Evolutionary conservation across 2,888 invertebrate genomes (phyloP), one percentile per base, ranked within the genome.

Genomic region (Catonia carolina): DNA sequence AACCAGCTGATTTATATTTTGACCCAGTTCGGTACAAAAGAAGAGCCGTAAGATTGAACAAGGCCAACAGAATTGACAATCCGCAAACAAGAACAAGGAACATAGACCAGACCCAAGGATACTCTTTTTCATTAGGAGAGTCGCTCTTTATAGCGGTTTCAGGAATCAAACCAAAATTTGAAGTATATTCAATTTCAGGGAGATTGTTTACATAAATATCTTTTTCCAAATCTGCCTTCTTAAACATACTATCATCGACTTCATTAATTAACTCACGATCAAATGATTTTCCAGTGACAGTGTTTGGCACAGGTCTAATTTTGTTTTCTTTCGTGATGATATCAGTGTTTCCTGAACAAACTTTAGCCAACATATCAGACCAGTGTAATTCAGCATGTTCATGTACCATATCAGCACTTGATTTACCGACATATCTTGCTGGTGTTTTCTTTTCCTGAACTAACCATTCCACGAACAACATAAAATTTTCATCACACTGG

Each of bases 401-500:
- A 58, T 62, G 35, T 63, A 64, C 36, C 1, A 53, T 63, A 18
- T 67, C 69, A 37, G 65, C 65, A 50, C 63, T 67, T 37, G 68
- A 65, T 35, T 62, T 67, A 2, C 64, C 41, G 1, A 65, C 62
- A 39, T 71, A 75, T 58, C 75, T 77, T 3, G 81, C 80, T 2
- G 76, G 60, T 10, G 55, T 76, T 0, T 84, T 78, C 61, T 78
- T 77, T 53, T 77, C 76, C 35, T 76, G 74, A 62, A 75, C 80
- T 55, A 85, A 72, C 79, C 80, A 84, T 49, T 77, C 75, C 68
- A 88, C 79, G 35, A 86, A 78, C 53, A 80, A 75, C 63, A 81
- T 81, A 67, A 88, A 83, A 48, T 83, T 82, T 23, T 78, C 75
- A 62, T 81, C 80, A 70, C 89, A 89, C 41, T 79, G 77, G 35